Conservation (phyloP, 1,140 invertebrate species). For the Zaprionus kolodkinae region DNA sequence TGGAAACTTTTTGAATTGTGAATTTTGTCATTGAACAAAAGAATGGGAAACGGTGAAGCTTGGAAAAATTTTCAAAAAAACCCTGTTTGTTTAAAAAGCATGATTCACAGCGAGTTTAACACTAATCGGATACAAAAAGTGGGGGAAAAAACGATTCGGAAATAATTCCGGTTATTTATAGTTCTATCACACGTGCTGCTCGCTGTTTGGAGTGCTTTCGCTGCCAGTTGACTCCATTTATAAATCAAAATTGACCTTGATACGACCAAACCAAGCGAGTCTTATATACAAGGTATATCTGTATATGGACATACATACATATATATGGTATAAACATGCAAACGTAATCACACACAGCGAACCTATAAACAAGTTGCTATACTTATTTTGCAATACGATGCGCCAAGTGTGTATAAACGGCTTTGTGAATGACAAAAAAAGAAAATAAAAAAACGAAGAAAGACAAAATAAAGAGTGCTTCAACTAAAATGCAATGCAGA, state of each 20-base stretch:
- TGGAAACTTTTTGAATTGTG: neutral
- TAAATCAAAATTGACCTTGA: constrained; percentile 73
- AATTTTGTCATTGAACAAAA: neutral
- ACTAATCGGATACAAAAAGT: too few relatives aligned
- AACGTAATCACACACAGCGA: constrained; percentile 8
- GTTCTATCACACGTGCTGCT: constrained; percentile 62
- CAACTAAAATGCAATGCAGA: constrained; percentile 27
- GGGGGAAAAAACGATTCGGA: neutral
- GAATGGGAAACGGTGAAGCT: neutral
- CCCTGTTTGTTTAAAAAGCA: too few relatives aligned
- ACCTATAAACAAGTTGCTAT: constrained; percentile 16
- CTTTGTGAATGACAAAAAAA: constrained; percentile 31
- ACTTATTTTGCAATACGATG: constrained; percentile 47
- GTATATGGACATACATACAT: too few relatives aligned
- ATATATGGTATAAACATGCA: constrained; percentile 1
- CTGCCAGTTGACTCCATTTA: constrained; percentile 41
- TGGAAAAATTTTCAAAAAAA: neutral
- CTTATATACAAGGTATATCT: neutral
- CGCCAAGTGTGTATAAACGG: constrained; percentile 38
- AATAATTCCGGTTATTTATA: constrained; percentile 44
- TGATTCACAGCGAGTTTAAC: too few relatives aligned
- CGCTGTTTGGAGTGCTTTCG: constrained; percentile 16
- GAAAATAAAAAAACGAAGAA: neutral
- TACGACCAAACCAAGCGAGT: constrained; percentile 55
- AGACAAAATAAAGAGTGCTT: constrained; percentile 12